Evolutionary conservation across 2,797 vertebrate species (phyloP).

Genomic region (Hoplostethus atlanticus): DNA sequence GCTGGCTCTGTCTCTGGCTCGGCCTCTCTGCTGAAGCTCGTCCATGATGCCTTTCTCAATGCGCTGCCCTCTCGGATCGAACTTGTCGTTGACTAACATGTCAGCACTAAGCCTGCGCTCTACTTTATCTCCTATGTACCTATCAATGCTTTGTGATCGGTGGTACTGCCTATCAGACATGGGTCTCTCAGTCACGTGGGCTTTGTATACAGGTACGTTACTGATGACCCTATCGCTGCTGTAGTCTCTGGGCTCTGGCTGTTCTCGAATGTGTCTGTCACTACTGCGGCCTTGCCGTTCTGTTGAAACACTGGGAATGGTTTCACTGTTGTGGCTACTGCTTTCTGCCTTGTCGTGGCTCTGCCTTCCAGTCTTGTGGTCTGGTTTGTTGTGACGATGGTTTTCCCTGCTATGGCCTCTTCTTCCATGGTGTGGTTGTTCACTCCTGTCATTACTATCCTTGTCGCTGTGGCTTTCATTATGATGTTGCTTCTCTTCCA

Average conservation of each 20-base stretch:
- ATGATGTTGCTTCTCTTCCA: conserved; percentile 34
- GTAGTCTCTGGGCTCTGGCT: conserved; percentile 59
- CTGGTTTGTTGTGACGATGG: conserved; percentile 3
- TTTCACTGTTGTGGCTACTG: conserved; percentile 30
- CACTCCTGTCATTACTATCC: conserved; percentile 3
- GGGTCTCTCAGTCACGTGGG: conserved; percentile 40
- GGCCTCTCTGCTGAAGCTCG: conserved; percentile 76
- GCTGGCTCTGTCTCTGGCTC: conserved; percentile 57
- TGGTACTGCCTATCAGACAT: conserved; percentile 34
- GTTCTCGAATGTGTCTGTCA: conserved; percentile 48
- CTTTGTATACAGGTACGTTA: conserved; percentile 78
- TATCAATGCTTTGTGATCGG: conserved; percentile 72
- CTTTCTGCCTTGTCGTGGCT: conserved; percentile 33
- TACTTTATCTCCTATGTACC: conserved; percentile 55
- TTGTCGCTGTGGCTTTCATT: conserved; percentile 33
- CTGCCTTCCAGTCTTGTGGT: conserved; percentile 30
- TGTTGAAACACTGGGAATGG: neutral
- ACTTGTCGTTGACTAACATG: conserved; percentile 44
- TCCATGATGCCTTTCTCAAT: conserved; percentile 77
- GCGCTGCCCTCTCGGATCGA: conserved; percentile 62
- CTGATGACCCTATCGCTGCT: conserved; percentile 76
- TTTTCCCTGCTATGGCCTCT: conserved; percentile 36
- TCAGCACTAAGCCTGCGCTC: conserved; percentile 57
- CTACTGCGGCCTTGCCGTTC: conserved; percentile 69
- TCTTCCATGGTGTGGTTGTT: conserved; percentile 19